Conservation (phyloP, 2,797 vertebrate genomes). For the Huso huso region DNA sequence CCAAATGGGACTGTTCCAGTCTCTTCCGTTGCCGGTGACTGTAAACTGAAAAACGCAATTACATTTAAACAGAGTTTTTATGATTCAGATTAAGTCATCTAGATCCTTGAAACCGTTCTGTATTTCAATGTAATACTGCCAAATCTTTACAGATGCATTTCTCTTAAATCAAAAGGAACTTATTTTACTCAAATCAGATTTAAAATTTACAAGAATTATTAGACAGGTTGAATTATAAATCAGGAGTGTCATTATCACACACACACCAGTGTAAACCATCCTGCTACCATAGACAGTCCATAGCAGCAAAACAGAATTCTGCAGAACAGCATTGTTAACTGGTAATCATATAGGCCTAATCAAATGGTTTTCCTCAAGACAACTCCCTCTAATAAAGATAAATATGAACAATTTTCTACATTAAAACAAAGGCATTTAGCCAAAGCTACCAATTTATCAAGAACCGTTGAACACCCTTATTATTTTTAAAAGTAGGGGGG, state of each 20-base stretch:
- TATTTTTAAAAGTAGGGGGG: constrained; percentile 34
- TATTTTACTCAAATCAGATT: too few species aligned
- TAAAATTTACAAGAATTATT: too few species aligned
- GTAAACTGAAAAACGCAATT: too few species aligned
- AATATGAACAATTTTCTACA: constrained; percentile 47
- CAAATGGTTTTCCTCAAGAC: constrained; percentile 20
- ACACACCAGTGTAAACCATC: constrained; percentile 15
- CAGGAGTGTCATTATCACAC: background rate
- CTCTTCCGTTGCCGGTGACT: too few species aligned
- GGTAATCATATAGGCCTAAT: constrained; percentile 22
- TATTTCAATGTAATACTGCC: too few species aligned
- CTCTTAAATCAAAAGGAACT: too few species aligned
- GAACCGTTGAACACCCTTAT: constrained; percentile 45
- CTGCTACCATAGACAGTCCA: constrained; percentile 20
- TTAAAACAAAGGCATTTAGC: constrained; percentile 33
- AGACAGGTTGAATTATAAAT: too few species aligned
- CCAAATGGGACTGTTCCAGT: too few species aligned
- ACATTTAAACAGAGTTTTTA: too few species aligned
- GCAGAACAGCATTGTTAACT: constrained; percentile 1
- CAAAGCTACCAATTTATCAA: constrained; percentile 33
- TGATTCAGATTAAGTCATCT: too few species aligned
- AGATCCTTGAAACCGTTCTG: too few species aligned
- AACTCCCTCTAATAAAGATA: constrained; percentile 41
- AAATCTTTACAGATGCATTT: too few species aligned
- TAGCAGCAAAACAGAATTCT: constrained; percentile 14